Evolutionary conservation across 1,140 invertebrate species (phyloP).

Genomic region (Tenebrio molitor): DNA sequence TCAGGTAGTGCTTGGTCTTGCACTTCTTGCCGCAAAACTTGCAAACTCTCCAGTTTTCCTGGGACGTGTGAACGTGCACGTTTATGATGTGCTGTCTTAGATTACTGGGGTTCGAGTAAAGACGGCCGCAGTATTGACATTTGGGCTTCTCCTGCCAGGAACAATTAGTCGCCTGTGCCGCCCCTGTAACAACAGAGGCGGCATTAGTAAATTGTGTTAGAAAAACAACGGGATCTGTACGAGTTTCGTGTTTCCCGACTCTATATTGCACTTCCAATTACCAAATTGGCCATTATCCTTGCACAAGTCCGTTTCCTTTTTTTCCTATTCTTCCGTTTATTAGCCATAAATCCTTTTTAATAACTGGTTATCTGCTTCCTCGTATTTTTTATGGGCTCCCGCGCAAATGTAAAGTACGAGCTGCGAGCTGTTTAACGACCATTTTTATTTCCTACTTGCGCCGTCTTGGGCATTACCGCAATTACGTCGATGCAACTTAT

Average conservation of each 20-base stretch:
- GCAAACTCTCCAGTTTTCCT: conserved; percentile 79
- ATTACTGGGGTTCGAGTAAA: conserved; percentile 69
- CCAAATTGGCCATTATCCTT: conserved; percentile 51
- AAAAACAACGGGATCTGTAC: conserved; percentile 7
- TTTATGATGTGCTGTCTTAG: conserved; percentile 82
- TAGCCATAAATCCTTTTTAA: conserved; percentile 54
- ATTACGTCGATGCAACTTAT: conserved; percentile 31
- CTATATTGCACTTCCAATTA: conserved; percentile 47
- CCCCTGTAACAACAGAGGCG: conserved; percentile 61
- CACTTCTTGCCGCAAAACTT: conserved; percentile 80
- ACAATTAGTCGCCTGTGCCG: conserved; percentile 50
- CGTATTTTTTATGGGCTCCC: conserved; percentile 43
- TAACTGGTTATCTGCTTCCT: conserved; percentile 51
- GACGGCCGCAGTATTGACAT: conserved; percentile 52
- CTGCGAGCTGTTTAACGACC: conserved; percentile 37
- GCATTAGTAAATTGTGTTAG: conserved; percentile 49
- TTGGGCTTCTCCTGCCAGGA: conserved; percentile 48
- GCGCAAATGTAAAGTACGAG: conserved; percentile 43
- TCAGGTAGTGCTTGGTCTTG: conserved; percentile 83
- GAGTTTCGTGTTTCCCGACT: conserved; percentile 12
- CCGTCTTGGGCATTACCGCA: conserved; percentile 40
- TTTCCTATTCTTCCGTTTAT: conserved; percentile 51
- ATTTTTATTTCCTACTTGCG: conserved; percentile 42
- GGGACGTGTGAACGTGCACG: conserved; percentile 78
- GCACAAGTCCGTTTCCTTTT: conserved; percentile 44